phyloP scores from a whole-genome alignment of 2,888 invertebrate species.

The Drosophila algonquin region DNA sequence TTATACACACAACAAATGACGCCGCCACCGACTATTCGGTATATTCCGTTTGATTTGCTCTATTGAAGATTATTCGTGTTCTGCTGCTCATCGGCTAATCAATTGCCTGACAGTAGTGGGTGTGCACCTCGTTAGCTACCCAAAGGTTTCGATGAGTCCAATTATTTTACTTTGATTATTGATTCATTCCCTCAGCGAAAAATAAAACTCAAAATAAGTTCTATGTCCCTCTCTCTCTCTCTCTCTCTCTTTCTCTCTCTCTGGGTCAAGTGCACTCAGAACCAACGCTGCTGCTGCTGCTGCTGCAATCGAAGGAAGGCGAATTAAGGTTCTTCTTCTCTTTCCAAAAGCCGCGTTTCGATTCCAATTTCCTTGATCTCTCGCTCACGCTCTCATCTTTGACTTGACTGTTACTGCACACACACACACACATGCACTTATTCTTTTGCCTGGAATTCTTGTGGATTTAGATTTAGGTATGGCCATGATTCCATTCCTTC shows the following conservation, averaged over 20 bases:
- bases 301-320: no score
- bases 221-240: no score
- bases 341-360: neutral
- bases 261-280: neutral
- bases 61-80: conserved; percentile 21
- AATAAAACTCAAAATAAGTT: neutral
- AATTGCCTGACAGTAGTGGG: conserved; percentile 7
- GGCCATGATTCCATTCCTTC: conserved; percentile 11
- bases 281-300: neutral
- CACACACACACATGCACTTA: conserved; percentile 2
- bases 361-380: neutral
- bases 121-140: neutral
- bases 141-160: neutral
- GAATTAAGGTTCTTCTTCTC: neutral
- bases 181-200: neutral
- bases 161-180: neutral
- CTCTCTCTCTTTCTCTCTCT: neutral
- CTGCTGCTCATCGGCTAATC: conserved; percentile 26
- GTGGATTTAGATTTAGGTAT: conserved; percentile 2
- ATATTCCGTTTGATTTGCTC: conserved; percentile 33
- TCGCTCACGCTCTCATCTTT: conserved; percentile 10
- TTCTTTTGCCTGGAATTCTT: conserved; percentile 4
- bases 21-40: conserved; percentile 9
- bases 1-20: conserved; percentile 32
- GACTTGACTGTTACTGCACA: conserved; percentile 5